Percentiles rank a stretch among this genome's conserved stretches.
These are phyloP conservation scores for Pyrgus malvae DNA, from an alignment of 2,888 invertebrate genomes.

Conservation along the genomic window DNA sequence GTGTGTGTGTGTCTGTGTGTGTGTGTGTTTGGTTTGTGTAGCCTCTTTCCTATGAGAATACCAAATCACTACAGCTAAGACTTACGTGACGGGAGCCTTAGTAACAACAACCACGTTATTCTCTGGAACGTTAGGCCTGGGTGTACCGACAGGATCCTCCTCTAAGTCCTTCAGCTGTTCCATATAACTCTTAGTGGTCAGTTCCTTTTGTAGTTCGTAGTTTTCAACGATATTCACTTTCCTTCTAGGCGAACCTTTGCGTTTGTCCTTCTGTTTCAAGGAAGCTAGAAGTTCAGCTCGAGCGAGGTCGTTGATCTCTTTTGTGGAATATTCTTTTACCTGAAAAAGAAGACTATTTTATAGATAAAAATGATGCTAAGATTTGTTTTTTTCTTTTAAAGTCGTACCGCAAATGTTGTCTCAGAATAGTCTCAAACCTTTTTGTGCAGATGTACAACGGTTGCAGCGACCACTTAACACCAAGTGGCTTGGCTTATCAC, in stretches of 20 bases:
- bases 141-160: conserved; percentile 67
- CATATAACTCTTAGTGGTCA: conserved; percentile 49
- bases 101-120: conserved; percentile 64
- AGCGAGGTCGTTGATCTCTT: conserved; percentile 65
- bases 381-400: too few species aligned
- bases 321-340: conserved; percentile 69
- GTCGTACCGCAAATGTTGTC: too few species aligned
- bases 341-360: too few species aligned
- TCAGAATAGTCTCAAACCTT: too few species aligned
- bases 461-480: too few species aligned
- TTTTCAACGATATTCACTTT: conserved; percentile 37
- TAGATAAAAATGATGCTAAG: too few species aligned
- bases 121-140: conserved; percentile 53
- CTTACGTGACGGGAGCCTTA: conserved; percentile 51
- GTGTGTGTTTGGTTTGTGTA: too few species aligned
- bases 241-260: conserved; percentile 46
- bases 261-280: conserved; percentile 50
- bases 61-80: too few species aligned
- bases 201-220: conserved; percentile 34
- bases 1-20: too few species aligned
- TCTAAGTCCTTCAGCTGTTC: conserved; percentile 62
- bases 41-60: too few species aligned
- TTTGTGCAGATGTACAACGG: too few species aligned
- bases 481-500: too few species aligned
- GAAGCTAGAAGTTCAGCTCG: conserved; percentile 55